These are phyloP conservation scores for Priocnemis perturbator DNA, from an alignment of 2,888 invertebrate species.

Conservation along the genomic window DNA sequence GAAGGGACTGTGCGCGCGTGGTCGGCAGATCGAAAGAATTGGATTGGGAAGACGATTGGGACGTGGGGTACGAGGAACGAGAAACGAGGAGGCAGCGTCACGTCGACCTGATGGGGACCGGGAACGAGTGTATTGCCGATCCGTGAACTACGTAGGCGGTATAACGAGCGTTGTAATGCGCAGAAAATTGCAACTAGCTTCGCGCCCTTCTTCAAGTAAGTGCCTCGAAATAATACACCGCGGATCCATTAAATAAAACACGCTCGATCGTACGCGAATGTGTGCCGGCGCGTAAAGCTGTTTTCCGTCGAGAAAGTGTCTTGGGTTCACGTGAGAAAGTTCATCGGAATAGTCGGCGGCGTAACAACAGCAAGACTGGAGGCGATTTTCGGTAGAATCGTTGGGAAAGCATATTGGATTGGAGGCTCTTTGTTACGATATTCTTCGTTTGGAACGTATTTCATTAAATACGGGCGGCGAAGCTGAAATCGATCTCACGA, in stretches of 20 bases:
- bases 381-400: too few species aligned
- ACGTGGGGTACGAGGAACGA: not conserved
- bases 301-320: not conserved
- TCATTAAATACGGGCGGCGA: too few species aligned
- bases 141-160: slow-evolving; percentile 39
- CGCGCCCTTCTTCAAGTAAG: slow-evolving; percentile 29
- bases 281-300: not conserved
- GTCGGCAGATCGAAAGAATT: too few species aligned
- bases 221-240: slow-evolving; percentile 18
- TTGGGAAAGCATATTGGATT: too few species aligned
- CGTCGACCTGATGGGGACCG: slow-evolving; percentile 26
- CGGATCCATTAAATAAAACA: slow-evolving; percentile 21
- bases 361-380: too few species aligned
- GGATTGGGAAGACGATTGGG: slow-evolving; percentile 20
- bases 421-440: too few species aligned
- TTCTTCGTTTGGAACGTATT: too few species aligned
- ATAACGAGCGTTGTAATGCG: slow-evolving; percentile 42
- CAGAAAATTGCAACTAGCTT: slow-evolving; percentile 35
- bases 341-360: not conserved
- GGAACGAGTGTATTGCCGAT: slow-evolving; percentile 26
- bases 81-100: slow-evolving; percentile 30
- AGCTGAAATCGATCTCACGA: too few species aligned
- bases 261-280: too few species aligned
- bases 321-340: not conserved
- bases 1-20: too few species aligned